phyloP scores from a whole-genome alignment of 2,797 vertebrate species.

The Anolis apletophallus region DNA sequence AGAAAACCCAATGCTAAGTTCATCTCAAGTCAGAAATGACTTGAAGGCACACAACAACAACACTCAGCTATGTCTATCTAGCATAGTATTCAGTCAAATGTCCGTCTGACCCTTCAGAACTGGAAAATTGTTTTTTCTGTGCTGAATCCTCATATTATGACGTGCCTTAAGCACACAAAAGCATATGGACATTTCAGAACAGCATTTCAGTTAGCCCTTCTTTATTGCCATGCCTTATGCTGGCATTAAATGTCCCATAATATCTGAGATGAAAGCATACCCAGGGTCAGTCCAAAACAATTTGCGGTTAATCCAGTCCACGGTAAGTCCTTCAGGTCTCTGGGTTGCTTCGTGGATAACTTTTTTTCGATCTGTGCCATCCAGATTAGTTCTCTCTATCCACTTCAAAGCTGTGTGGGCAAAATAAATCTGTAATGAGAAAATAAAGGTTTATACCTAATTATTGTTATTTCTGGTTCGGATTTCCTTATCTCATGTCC shows the following conservation, averaged over 20 bases:
- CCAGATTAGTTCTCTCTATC: slow-evolving; percentile 86
- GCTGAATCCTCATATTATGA: not conserved
- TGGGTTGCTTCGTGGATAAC: slow-evolving; percentile 80
- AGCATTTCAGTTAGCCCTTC: slow-evolving; percentile 55
- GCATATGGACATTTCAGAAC: slow-evolving; percentile 34
- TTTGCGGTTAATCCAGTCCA: slow-evolving; percentile 91
- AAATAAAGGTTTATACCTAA: slow-evolving; percentile 34
- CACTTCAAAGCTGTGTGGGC: slow-evolving; percentile 82
- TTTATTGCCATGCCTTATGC: slow-evolving; percentile 42
- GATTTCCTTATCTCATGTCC: slow-evolving; percentile 15
- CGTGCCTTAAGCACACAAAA: slow-evolving; percentile 39
- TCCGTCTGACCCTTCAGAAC: not conserved
- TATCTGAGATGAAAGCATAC: slow-evolving; percentile 72
- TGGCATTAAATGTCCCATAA: slow-evolving; percentile 33
- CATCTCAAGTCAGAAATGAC: too few species aligned
- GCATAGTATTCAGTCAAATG: not conserved
- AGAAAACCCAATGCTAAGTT: too few species aligned
- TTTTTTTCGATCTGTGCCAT: slow-evolving; percentile 82
- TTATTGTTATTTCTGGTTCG: slow-evolving; percentile 32
- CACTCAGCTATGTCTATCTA: not conserved
- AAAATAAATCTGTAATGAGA: slow-evolving; percentile 88
- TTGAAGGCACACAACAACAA: too few species aligned
- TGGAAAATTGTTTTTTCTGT: too few species aligned
- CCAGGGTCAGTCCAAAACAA: slow-evolving; percentile 93
- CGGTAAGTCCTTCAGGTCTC: slow-evolving; percentile 84